Evolutionary conservation across 2,113 vertebrate genomes (phyloP).

Genomic region (Indicator maculatus): DNA sequence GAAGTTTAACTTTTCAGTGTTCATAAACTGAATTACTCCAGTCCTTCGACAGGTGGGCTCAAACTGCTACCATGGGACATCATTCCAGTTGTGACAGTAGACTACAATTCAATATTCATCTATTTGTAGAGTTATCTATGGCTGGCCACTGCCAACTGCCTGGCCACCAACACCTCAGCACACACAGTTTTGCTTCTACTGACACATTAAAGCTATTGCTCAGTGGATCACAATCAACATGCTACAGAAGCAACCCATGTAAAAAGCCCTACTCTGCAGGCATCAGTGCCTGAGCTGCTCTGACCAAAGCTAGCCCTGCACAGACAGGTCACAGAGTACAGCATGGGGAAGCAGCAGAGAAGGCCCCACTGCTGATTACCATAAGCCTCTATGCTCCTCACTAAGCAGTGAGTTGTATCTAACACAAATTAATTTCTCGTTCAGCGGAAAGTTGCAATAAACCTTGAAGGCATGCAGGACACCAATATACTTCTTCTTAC

Average conservation of each 20-base stretch:
- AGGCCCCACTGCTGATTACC: background rate
- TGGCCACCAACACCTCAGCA: background rate
- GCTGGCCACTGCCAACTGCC: background rate
- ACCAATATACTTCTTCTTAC: background rate
- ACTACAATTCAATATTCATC: background rate
- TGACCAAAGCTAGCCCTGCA: background rate
- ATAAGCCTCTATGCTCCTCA: background rate
- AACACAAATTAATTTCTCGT: conserved; percentile 12
- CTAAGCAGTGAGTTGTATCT: background rate
- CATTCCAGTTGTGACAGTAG: background rate
- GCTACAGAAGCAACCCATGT: background rate
- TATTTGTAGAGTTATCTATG: background rate
- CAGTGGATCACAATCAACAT: background rate
- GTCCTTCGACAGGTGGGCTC: background rate
- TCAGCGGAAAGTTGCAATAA: background rate
- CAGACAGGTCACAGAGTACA: background rate
- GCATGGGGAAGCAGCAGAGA: background rate
- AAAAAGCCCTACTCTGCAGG: background rate
- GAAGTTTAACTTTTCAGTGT: background rate
- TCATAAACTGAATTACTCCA: background rate
- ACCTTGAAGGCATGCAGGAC: conserved; percentile 2
- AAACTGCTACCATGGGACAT: background rate
- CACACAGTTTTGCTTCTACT: background rate
- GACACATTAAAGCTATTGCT: background rate
- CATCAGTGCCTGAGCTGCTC: background rate